phyloP scores from a whole-genome alignment of 1,140 invertebrate genomes.

The Andrena cerasifolii region DNA sequence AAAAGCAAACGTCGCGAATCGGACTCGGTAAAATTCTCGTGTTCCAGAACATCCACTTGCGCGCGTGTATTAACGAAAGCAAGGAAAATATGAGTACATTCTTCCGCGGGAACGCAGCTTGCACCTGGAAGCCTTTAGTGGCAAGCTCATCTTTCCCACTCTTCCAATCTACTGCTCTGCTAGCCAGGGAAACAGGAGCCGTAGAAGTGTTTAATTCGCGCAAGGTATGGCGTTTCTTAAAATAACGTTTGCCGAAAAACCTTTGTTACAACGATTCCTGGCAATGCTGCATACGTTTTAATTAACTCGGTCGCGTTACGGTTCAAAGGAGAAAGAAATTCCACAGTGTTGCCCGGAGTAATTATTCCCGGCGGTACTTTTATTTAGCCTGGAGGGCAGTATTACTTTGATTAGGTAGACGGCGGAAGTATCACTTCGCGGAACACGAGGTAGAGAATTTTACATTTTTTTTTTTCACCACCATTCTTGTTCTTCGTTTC shows the following conservation, averaged over 20 bases:
- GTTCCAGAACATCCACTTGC: too few relatives aligned
- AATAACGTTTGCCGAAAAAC: neutral
- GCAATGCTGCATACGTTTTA: constrained; percentile 7
- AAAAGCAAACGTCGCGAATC: too few relatives aligned
- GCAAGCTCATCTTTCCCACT: too few relatives aligned
- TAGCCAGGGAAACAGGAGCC: neutral
- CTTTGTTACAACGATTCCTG: neutral
- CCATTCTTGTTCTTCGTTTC: neutral
- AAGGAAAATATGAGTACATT: too few relatives aligned
- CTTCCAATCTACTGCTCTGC: too few relatives aligned
- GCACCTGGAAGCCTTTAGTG: too few relatives aligned
- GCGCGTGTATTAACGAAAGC: too few relatives aligned
- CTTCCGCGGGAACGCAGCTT: too few relatives aligned
- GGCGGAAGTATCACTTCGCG: neutral
- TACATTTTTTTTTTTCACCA: neutral
- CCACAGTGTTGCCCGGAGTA: neutral
- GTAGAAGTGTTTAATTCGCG: neutral
- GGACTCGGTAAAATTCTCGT: too few relatives aligned
- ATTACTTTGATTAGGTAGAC: constrained; percentile 40
- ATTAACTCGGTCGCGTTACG: neutral
- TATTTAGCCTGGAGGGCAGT: constrained; percentile 16
- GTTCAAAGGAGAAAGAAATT: constrained; percentile 7
- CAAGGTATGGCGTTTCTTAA: too few relatives aligned
- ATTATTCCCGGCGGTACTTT: constrained; percentile 29
- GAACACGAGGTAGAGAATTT: neutral